A percentile compares a stretch with the other conserved stretches of the same genome.
phyloP scores from a whole-genome alignment of 2,888 invertebrate genomes.

The Epistrophe grossulariae region DNA sequence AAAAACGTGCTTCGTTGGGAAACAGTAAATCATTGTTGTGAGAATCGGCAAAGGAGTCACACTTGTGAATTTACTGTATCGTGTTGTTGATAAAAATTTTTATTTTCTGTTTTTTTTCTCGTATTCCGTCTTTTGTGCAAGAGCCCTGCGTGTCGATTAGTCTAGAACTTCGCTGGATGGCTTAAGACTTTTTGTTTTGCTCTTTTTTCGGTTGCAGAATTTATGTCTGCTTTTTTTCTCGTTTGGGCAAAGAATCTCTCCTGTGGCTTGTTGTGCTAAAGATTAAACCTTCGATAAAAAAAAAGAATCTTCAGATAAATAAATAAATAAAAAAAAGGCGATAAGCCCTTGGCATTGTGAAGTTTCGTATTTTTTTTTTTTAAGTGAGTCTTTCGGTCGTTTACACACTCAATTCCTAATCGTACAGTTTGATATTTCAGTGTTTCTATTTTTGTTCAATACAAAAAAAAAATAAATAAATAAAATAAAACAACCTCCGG shows the following conservation, averaged over 20 bases:
- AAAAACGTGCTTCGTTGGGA: conserved; percentile 82
- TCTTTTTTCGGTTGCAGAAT: neutral
- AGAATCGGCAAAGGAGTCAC: conserved; percentile 80
- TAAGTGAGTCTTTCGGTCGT: neutral
- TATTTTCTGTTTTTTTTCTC: neutral
- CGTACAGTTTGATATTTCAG: conserved; percentile 19
- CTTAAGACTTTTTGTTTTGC: neutral
- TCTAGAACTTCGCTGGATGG: neutral
- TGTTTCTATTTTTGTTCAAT: conserved; percentile 66
- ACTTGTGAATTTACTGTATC: conserved; percentile 41
- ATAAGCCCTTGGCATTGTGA: conserved; percentile 47
- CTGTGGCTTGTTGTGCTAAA: neutral
- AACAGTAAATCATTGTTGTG: conserved; percentile 83
- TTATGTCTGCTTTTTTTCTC: neutral
- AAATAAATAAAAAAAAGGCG: conserved; percentile 9
- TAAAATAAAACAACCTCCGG: conserved; percentile 28
- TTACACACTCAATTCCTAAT: conserved; percentile 25
- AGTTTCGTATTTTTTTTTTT: conserved; percentile 10
- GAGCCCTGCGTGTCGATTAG: conserved; percentile 11
- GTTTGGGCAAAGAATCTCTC: neutral
- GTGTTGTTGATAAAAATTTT: conserved; percentile 16
- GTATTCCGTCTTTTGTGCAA: neutral
- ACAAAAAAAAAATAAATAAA: conserved; percentile 17
- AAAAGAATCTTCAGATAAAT: neutral
- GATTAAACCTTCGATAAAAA: neutral